Conservation (phyloP, 2,797 vertebrate species). For the Xenops minutus region DNA sequence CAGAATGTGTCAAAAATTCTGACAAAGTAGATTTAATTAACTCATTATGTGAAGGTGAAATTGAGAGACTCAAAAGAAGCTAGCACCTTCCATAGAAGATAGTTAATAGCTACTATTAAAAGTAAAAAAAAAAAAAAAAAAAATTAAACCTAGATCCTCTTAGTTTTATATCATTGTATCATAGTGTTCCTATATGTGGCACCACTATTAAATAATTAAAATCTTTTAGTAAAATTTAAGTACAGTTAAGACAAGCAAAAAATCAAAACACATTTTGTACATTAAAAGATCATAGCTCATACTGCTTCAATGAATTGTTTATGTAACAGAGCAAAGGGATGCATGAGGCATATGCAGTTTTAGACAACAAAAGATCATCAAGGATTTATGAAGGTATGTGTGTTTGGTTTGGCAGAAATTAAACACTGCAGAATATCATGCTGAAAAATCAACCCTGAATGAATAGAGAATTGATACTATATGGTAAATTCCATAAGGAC, state of each 20-base stretch:
- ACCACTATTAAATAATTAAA: background rate
- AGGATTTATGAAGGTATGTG: background rate
- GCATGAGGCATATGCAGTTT: background rate
- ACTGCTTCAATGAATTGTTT: constrained; percentile 39
- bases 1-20: background rate
- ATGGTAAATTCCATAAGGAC: background rate
- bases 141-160: fast-evolving
- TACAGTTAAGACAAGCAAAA: background rate
- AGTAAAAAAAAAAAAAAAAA: background rate
- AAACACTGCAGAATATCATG: background rate
- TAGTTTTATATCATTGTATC: background rate
- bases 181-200: background rate
- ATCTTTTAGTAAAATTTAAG: background rate
- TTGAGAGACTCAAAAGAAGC: background rate
- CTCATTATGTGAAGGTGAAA: background rate
- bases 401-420: background rate
- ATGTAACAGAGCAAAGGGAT: background rate
- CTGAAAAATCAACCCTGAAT: background rate
- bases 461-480: background rate
- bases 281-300: constrained; percentile 8
- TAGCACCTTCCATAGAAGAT: background rate
- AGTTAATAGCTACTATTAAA: background rate
- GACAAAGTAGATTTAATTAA: background rate
- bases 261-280: background rate
- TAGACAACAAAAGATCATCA: background rate